Evolutionary conservation across 2,888 invertebrate genomes (phyloP).

Genomic region (Epicampocera succincta): DNA sequence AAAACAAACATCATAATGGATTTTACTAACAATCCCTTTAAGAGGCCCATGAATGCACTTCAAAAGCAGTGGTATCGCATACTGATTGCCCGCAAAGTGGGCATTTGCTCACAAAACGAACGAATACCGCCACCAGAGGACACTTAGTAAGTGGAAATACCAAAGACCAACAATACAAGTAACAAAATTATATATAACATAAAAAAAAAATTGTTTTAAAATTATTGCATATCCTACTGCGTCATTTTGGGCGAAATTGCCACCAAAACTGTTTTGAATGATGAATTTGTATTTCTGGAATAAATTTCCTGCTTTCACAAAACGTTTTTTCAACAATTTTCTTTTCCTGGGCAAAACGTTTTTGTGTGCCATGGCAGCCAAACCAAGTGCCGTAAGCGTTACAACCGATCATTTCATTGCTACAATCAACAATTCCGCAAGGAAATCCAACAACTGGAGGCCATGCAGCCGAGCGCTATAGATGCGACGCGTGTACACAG

Average conservation of each 20-base stretch:
- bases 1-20: conserved; percentile 40
- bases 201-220: conserved; percentile 44
- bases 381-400: conserved; percentile 78
- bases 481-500: conserved; percentile 81
- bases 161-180: background rate
- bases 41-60: conserved; percentile 80
- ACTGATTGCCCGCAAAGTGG: conserved; percentile 78
- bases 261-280: conserved; percentile 30
- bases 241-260: background rate
- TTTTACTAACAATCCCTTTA: conserved; percentile 76
- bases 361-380: conserved; percentile 72
- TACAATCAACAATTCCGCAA: conserved; percentile 81
- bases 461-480: conserved; percentile 81
- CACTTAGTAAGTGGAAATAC: conserved; percentile 76
- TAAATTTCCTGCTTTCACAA: conserved; percentile 59
- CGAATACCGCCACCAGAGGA: conserved; percentile 72
- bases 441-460: conserved; percentile 80
- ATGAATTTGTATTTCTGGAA: conserved; percentile 61
- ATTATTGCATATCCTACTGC: conserved; percentile 62
- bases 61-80: conserved; percentile 81
- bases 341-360: conserved; percentile 12
- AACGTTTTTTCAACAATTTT: conserved; percentile 44
- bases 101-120: conserved; percentile 74
- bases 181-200: background rate
- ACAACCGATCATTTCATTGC: conserved; percentile 77